Conservation (phyloP, 2,113 vertebrate genomes). For the Plestiodon gilberti region DNA sequence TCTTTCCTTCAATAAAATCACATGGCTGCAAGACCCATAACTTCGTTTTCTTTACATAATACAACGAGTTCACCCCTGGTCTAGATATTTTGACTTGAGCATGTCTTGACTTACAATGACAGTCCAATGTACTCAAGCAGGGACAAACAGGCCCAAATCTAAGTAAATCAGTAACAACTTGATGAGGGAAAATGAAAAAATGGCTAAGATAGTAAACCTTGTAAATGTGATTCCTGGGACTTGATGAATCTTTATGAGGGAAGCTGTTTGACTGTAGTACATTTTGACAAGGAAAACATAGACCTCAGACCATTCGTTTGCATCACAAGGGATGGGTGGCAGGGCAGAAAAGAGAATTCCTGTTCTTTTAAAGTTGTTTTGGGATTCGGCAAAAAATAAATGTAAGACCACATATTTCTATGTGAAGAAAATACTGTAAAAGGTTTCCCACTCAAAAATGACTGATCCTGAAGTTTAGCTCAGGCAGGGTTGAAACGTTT, state of each 20-base stretch:
- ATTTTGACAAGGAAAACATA: background rate
- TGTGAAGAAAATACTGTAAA: rapidly evolving
- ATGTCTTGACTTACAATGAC: background rate
- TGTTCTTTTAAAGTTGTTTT: background rate
- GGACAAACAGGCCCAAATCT: background rate
- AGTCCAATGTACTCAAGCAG: background rate
- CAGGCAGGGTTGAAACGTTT: conserved; percentile 5
- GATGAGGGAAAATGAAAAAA: background rate
- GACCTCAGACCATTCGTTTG: background rate
- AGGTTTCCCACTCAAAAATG: background rate
- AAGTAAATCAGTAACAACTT: background rate
- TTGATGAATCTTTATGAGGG: background rate
- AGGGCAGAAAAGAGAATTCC: background rate
- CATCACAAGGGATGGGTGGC: background rate
- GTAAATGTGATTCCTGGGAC: background rate
- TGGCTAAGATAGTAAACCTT: background rate
- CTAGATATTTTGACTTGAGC: background rate
- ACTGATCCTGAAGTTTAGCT: rapidly evolving
- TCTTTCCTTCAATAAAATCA: too few relatives aligned
- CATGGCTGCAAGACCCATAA: too few relatives aligned
- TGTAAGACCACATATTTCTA: background rate
- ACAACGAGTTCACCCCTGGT: too few relatives aligned
- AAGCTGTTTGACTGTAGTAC: background rate
- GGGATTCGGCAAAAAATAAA: background rate
- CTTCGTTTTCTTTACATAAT: too few relatives aligned